Base-by-base conservation (phyloP, 2,113 vertebrate species). In the Cinclus cinclus region DNA sequence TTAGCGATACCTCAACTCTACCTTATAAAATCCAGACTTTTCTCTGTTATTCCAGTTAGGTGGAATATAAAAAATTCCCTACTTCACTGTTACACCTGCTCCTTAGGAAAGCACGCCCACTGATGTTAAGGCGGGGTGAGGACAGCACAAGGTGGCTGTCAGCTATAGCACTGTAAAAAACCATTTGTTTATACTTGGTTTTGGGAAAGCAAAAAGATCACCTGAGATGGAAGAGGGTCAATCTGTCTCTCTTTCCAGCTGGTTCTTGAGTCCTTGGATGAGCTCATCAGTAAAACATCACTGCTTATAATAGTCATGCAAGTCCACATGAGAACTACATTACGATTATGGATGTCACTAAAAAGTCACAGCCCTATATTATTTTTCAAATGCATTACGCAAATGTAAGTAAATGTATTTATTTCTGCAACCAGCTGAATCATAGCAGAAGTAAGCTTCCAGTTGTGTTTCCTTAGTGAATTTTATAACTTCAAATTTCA, bases 311-410 rank as follows among this genome's bases (percentile, higher is more conserved):
- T 2, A 69, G 28, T 31, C 8, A 15, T 35, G 47, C 1, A 0
- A 0, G 37, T 65, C 60, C 41, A 37, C 0, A 1, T 37, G 28
- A 89, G 23, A 71, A 49, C 25, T n/a, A 17, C 0, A 0, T n/a
- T 18, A 74, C 21, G 3, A 58, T 33, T 71, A 82, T 11, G 13
- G 39, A 89, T 71, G 52, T 16, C 80, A 67, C 77, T 52, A 41
- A 79, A 75, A 70, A 53, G 62, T 44, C 42, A 65, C 2, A 13
- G 30, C 9, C 55, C 39, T 90, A 53, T 47, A 62, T 64, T 83
- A 18, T 62, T 62, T 82, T 21, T n/a, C 70, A 53, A 91, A 63
- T 23, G 16, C 22, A 52, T 46, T 60, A 63, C 39, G n/a, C 31
- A 88, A 79, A 67, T 82, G 11, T 42, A 75, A 80, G 76, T 35